phyloP scores from a whole-genome alignment of 2,797 vertebrate species.

The Kryptopterus vitreolus region DNA sequence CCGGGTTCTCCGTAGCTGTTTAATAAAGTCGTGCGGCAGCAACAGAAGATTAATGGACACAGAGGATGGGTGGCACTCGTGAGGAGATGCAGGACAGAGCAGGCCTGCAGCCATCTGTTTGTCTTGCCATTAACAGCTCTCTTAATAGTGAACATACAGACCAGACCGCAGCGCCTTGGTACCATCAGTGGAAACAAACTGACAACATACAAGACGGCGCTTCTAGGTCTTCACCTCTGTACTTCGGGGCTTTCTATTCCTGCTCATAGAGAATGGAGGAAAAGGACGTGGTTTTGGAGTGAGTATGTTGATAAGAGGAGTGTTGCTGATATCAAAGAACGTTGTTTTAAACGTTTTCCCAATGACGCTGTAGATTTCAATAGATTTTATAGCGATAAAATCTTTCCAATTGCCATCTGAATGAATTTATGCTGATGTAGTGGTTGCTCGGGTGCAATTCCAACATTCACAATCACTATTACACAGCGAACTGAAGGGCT shows the following conservation, averaged over 20 bases:
- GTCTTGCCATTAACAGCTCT: conserved; percentile 86
- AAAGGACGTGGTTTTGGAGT: not conserved
- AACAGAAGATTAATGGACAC: conserved; percentile 99
- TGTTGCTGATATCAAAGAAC: not conserved
- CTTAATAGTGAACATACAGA: conserved; percentile 88
- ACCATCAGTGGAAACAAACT: conserved; percentile 68
- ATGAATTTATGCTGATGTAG: not conserved
- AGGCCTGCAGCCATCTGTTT: conserved; percentile 97
- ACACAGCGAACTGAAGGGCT: no score
- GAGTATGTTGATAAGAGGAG: not conserved
- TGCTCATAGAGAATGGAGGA: not conserved
- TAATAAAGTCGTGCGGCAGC: conserved; percentile 96
- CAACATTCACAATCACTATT: not conserved
- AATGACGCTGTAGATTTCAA: not conserved
- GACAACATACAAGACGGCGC: conserved; percentile 53
- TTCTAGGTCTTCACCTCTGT: not conserved
- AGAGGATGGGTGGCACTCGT: conserved; percentile 90
- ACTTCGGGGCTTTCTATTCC: not conserved
- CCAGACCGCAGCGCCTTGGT: conserved; percentile 58
- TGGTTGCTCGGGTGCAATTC: not conserved
- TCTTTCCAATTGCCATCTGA: not conserved
- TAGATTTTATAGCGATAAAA: conserved; percentile 4
- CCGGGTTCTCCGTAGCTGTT: conserved; percentile 80
- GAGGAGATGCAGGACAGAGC: conserved; percentile 87
- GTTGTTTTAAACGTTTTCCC: not conserved